Percentiles rank a stretch among this genome's conserved stretches.
Conservation (phyloP, 2,113 vertebrate species). For the Triplophysa dalaica region DNA sequence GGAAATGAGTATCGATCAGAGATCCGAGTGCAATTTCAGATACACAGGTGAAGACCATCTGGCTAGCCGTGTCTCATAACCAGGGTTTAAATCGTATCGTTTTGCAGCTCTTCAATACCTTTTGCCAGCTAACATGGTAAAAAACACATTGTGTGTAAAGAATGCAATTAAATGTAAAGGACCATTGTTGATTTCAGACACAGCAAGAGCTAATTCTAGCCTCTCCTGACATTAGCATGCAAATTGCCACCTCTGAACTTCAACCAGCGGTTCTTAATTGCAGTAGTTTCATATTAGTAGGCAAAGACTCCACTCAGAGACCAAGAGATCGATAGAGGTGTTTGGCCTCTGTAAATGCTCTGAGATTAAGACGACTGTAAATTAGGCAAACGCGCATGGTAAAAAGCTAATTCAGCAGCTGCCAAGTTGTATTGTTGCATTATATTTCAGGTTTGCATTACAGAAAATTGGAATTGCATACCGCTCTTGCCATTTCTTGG, state of each 20-base stretch:
- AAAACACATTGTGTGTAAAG: slow-evolving; percentile 13
- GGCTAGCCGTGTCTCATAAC: background rate
- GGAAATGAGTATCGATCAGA: slow-evolving; percentile 29
- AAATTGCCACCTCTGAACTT: slow-evolving; percentile 40
- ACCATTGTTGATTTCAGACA: slow-evolving; percentile 3
- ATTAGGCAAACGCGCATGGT: background rate
- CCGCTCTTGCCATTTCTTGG: background rate
- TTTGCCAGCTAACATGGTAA: slow-evolving; percentile 5
- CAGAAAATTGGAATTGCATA: background rate
- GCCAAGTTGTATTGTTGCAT: background rate
- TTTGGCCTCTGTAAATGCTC: slow-evolving; percentile 20
- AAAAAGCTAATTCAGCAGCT: background rate
- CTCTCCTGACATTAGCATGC: slow-evolving; percentile 24
- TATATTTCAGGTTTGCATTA: background rate
- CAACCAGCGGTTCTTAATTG: slow-evolving; percentile 42
- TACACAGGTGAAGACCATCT: slow-evolving; percentile 3
- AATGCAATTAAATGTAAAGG: slow-evolving; percentile 22
- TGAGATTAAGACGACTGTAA: slow-evolving; percentile 29
- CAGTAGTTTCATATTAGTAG: slow-evolving; percentile 28
- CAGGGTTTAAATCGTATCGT: background rate
- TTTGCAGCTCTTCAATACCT: background rate
- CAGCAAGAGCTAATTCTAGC: slow-evolving; percentile 6
- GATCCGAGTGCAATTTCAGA: background rate
- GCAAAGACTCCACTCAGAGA: slow-evolving; percentile 26
- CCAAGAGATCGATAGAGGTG: slow-evolving; percentile 37